phyloP scores from a whole-genome alignment of 1,140 invertebrate genomes.

The Eueides isabella region DNA sequence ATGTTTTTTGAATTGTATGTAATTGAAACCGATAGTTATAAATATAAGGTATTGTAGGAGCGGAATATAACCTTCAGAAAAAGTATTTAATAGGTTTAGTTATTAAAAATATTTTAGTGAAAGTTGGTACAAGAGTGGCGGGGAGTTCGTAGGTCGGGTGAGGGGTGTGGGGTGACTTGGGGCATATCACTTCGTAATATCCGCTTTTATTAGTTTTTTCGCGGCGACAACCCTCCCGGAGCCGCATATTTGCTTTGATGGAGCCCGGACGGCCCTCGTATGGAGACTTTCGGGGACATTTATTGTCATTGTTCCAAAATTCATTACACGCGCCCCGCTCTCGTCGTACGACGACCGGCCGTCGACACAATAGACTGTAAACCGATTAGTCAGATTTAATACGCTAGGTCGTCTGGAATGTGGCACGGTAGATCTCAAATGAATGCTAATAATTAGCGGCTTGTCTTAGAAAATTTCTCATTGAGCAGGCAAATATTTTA shows the following conservation, averaged over 20 bases:
- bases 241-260: constrained; percentile 67
- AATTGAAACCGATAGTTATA: not conserved
- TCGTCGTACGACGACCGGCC: not conserved
- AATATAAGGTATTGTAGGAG: not conserved
- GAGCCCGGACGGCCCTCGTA: constrained; percentile 38
- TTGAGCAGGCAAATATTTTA: constrained; percentile 22
- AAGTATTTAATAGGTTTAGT: too few relatives aligned
- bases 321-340: constrained; percentile 40
- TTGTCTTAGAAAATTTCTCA: constrained; percentile 22
- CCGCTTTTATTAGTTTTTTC: constrained; percentile 77
- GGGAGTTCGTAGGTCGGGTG: not conserved
- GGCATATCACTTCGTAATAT: constrained; percentile 55
- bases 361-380: constrained; percentile 34
- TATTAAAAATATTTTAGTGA: not conserved
- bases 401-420: constrained; percentile 25
- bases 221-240: constrained; percentile 59
- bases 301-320: constrained; percentile 50
- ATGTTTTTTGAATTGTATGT: not conserved
- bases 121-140: not conserved
- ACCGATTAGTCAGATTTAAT: constrained; percentile 39
- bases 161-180: constrained; percentile 17
- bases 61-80: not conserved
- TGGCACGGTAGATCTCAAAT: constrained; percentile 11
- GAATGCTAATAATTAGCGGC: constrained; percentile 28
- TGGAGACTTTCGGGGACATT: constrained; percentile 39